Base-by-base conservation (phyloP, 2,888 invertebrate genomes). In the Chalcosyrphus nemorum region DNA sequence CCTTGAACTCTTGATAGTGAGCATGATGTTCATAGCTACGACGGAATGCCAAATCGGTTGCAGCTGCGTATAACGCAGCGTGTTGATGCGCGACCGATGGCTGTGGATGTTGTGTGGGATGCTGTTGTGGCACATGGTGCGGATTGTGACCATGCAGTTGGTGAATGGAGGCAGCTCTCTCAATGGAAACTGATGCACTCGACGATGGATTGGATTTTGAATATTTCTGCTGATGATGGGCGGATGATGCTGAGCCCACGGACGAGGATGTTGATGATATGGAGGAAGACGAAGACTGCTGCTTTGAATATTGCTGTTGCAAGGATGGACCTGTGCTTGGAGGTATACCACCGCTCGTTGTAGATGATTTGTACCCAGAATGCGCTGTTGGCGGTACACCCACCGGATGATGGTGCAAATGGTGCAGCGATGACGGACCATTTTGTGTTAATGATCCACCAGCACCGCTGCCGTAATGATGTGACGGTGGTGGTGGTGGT, bases 1-100 rank as follows among this genome's bases (percentile, higher is more conserved):
- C 89, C 72, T 91, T 90, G 63, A 90, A 90, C 75, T 91, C 91
- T 68, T 90, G 90, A 59, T 89, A 89, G 5, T 87, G 88, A 38
- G 89, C 80, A 45, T 87, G 89, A 66, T 90, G 90, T 17, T 91
- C 90, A 71, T 89, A 91, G 54, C 88, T 88, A 38, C 91, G 91
- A 4, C 91, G 88, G 7, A 89, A 90, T 6, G 88, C 88, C 41
- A 90, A 32, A 47, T 90, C 90, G 88, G 84, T 57, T 88, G 89
- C 70, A 88, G 90, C n/a, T 90, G 80, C 77, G 45, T 86, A 86
- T 13, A 86, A 63, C 0, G 81, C 47, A 47, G 86, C 65, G 17
- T 82, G 86, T 21, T 82, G 86, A 52, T 78, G 86, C 19, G 82
- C 72, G 24, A 45, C 77, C 9, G 81, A 50, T 32, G 85, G 82